A percentile compares a stretch with the other conserved stretches of the same genome.
Conservation (phyloP, 1,140 invertebrate genomes). For the Zaprionus tsacasi region DNA sequence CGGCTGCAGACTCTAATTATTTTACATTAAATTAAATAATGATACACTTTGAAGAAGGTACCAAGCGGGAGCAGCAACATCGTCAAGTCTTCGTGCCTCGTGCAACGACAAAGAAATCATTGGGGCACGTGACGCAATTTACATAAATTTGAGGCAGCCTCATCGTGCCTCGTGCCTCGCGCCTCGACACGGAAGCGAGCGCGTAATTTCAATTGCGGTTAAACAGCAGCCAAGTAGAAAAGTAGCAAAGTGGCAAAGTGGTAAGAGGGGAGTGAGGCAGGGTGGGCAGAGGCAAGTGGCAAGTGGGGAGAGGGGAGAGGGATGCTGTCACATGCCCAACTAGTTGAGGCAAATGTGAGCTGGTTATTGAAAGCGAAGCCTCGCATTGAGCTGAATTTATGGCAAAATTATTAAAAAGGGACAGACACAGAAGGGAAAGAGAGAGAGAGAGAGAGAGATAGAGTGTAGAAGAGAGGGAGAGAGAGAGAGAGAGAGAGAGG, state of each 20-base stretch:
- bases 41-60: constrained; percentile 75
- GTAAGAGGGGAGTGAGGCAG: constrained; percentile 17
- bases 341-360: constrained; percentile 53
- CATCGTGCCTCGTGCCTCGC: background rate
- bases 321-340: background rate
- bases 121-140: constrained; percentile 84
- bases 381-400: constrained; percentile 62
- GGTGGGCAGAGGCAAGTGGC: constrained; percentile 30
- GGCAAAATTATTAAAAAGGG: constrained; percentile 71
- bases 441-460: background rate
- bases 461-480: too few species aligned
- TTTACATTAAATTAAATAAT: constrained; percentile 84
- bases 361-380: constrained; percentile 74
- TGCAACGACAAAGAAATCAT: constrained; percentile 77
- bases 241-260: constrained; percentile 59
- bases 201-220: constrained; percentile 83
- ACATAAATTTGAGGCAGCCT: constrained; percentile 75
- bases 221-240: constrained; percentile 81
- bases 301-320: constrained; percentile 16
- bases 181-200: constrained; percentile 68
- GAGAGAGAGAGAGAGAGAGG: background rate
- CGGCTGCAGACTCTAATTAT: constrained; percentile 75
- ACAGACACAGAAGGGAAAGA: background rate
- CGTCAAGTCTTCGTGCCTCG: constrained; percentile 21
- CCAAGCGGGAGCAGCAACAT: constrained; percentile 17